Base-by-base conservation (phyloP, 2,113 vertebrate genomes). In the Eulemur rufifrons region DNA sequence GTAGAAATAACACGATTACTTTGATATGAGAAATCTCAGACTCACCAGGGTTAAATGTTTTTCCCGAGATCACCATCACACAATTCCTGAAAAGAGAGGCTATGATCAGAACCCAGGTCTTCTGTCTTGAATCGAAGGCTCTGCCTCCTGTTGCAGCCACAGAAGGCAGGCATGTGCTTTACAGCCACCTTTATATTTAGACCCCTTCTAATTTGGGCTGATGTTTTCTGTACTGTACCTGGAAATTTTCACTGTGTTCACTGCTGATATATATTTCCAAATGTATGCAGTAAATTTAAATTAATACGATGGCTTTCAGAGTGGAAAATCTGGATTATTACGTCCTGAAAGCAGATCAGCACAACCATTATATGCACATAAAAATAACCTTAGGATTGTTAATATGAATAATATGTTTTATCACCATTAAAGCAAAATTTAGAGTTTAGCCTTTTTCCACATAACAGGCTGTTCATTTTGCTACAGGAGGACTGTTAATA, bases 321-420 rank as follows among this genome's bases (percentile, higher is more conserved):
- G 89, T 59, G 52, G 87, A 96, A 98, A 98, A 97, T 95, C 95
- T 94, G 93, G 95, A 95, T 94, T 95, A 96, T 97, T 90, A 95
- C 87, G 66, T 93, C 77, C 84, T 74, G 5, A 90, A 95, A 95
- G 74, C 89, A 95, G 86, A 97, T 92, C 92, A 92, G 76, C 76
- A 82, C 66, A 73, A 45, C 59, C 52, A 92, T 97, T 97, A 90
- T 86, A 96, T 34, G 61, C 94, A 93, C 86, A 98, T 97, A 95
- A 97, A 97, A 95, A 95, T 95, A 97, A 94, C 91, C 85, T 95
- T 27, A 81, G 61, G 76, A 77, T 77, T 95, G 84, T 92, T 97
- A 95, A 94, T 92, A 96, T 97, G 92, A 97, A 97, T 96, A 98
- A 97, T 97, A 91, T 0, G 42, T 77, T 95, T 97, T 96, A 96